These are phyloP conservation scores for Dryococelus australis DNA, from an alignment of 2,888 invertebrate genomes.

Conservation along the genomic window DNA sequence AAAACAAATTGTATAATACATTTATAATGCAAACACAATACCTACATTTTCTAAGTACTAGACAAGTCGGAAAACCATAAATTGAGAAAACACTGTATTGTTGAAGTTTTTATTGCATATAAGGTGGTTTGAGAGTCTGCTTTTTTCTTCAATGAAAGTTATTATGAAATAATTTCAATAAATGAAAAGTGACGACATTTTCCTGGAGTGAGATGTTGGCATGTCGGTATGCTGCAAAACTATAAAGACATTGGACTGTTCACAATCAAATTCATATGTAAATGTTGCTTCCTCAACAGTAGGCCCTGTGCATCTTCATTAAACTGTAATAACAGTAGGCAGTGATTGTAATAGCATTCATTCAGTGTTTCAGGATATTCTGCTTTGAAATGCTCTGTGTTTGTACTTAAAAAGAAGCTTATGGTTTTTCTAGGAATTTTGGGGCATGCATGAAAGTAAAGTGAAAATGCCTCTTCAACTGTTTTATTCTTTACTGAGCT, in stretches of 20 bases:
- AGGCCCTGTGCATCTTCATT: background rate
- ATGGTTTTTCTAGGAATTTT: background rate
- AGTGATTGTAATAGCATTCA: background rate
- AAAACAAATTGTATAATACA: background rate
- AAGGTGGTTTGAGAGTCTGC: background rate
- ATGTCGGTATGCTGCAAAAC: background rate
- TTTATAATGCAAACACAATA: background rate
- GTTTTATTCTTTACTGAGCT: background rate
- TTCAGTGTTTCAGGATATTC: constrained; percentile 16
- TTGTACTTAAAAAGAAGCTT: background rate
- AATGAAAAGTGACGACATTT: background rate
- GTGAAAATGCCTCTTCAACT: constrained; percentile 7
- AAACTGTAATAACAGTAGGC: background rate
- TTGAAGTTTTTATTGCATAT: background rate
- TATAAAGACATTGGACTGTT: background rate
- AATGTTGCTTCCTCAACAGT: background rate
- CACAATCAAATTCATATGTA: background rate
- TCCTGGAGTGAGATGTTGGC: background rate
- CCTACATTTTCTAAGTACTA: background rate
- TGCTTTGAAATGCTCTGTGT: background rate
- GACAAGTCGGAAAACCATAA: background rate
- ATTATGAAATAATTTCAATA: background rate
- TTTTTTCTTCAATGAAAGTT: background rate
- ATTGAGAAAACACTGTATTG: background rate
- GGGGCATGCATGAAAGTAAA: background rate